Base-by-base conservation (phyloP, 2,113 vertebrate species). In the Agapornis roseicollis region DNA sequence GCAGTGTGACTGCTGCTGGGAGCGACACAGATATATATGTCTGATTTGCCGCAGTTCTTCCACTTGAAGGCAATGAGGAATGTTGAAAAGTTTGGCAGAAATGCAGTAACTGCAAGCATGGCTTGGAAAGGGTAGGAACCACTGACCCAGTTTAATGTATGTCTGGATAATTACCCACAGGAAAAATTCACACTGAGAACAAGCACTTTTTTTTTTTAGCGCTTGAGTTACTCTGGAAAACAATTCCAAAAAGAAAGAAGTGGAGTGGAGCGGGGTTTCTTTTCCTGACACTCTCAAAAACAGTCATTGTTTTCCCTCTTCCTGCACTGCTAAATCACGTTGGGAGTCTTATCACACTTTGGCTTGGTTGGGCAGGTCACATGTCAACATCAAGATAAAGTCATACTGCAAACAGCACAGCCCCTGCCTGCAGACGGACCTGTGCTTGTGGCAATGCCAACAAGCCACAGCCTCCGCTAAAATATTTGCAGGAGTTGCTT, bases 221-320 rank as follows among this genome's bases (percentile, higher is more conserved):
- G 25, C 52, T 61, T 79, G 11, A 27, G 9, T 63, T 85, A 58
- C 31, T 50, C 42, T 85, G 76, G 46, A 78, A 90, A 94, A 96
- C 65, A 93, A 85, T 82, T 60, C 2, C 33, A 7, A n/a, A 58
- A 82, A 50, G 49, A 71, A 76, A 53, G 28, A 50, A 7, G 15
- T 80, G 42, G 28, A 79, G 53, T 7, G 1, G 42, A 94, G 27
- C 3, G 1, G 15, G 20, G 71, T 71, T 95, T 92, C 68, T 95
- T 93, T 94, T 96, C 93, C 88, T 93, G 92, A 88, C 88, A 44
- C 35, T 88, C 71, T 96, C 33, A 85, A 82, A 93, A 95, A 94
- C 94, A 96, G 77, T 96, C 87, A 96, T 94, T 96, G 88, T 95
- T 97, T 95, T 96, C 47, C 76, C 44, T 92, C 90, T 97, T 96